Conservation (phyloP, 1,140 invertebrate genomes). For the Pogonognathellus flavescens region DNA sequence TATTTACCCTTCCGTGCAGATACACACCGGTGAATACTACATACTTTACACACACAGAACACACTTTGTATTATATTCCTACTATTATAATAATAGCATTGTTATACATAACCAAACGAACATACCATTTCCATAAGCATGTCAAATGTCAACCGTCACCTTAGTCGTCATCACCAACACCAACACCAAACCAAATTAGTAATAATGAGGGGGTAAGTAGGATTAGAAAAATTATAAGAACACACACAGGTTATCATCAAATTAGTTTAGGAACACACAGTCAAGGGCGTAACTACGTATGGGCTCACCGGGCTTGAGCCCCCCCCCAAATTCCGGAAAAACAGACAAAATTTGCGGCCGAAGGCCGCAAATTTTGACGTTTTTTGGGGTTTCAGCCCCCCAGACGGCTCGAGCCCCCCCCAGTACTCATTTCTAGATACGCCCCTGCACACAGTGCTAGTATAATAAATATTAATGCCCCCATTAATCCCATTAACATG, state of each 20-base stretch:
- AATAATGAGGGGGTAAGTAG: not conserved
- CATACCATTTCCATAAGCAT: conserved; percentile 27
- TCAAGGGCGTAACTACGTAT: too few species aligned
- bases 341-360: too few species aligned
- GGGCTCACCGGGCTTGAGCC: too few species aligned
- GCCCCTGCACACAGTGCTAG: too few species aligned
- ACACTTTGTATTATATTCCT: not conserved
- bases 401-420: too few species aligned
- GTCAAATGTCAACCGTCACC: conserved; percentile 12
- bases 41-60: too few species aligned
- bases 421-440: too few species aligned
- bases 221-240: not conserved
- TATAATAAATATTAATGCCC: too few species aligned
- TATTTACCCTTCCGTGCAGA: conserved; percentile 1
- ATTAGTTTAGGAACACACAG: too few species aligned
- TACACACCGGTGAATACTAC: not conserved
- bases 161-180: conserved; percentile 24
- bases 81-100: not conserved
- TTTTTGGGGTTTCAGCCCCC: too few species aligned
- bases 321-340: too few species aligned
- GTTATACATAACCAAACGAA: conserved; percentile 11
- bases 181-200: conserved; percentile 16
- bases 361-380: too few species aligned
- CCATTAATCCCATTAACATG: not conserved
- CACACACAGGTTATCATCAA: not conserved